phyloP scores from a whole-genome alignment of 2,113 vertebrate genomes.

The Channa maculata region DNA sequence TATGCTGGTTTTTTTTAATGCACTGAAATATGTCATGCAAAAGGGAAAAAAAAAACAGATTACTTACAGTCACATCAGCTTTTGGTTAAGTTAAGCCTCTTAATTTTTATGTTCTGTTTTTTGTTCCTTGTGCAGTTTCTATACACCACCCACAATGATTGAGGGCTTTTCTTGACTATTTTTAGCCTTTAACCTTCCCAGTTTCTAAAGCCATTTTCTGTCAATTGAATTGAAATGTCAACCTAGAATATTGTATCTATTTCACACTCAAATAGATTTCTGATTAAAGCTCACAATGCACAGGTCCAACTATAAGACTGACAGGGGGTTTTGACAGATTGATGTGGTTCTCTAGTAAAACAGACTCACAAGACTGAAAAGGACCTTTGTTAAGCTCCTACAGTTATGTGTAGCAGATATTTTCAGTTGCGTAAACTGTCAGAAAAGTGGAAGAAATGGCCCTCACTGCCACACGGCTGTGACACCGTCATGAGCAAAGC shows the following conservation, averaged over 20 bases:
- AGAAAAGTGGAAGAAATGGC: neutral
- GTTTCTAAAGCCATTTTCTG: constrained; percentile 63
- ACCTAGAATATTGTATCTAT: constrained; percentile 29
- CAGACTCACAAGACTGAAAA: neutral
- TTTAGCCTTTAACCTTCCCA: constrained; percentile 71
- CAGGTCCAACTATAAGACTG: neutral
- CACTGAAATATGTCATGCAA: neutral
- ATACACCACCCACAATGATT: neutral
- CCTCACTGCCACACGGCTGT: neutral
- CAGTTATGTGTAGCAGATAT: neutral
- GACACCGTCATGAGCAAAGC: neutral
- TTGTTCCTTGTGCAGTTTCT: constrained; percentile 18
- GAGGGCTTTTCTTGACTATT: constrained; percentile 46
- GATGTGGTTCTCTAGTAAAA: neutral
- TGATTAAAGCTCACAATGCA: constrained; percentile 8
- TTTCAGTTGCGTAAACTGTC: neutral
- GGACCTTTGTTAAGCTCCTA: neutral
- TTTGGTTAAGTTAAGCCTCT: neutral
- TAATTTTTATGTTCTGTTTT: neutral
- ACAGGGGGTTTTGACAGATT: neutral
- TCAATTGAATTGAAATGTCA: constrained; percentile 76
- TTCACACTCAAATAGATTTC: constrained; percentile 2
- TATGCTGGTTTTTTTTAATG: neutral
- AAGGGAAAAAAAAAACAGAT: neutral
- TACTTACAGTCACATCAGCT: neutral